These are phyloP conservation scores for Gymnopithys bicolor DNA, from an alignment of 2,797 vertebrate genomes.

Conservation along the genomic window DNA sequence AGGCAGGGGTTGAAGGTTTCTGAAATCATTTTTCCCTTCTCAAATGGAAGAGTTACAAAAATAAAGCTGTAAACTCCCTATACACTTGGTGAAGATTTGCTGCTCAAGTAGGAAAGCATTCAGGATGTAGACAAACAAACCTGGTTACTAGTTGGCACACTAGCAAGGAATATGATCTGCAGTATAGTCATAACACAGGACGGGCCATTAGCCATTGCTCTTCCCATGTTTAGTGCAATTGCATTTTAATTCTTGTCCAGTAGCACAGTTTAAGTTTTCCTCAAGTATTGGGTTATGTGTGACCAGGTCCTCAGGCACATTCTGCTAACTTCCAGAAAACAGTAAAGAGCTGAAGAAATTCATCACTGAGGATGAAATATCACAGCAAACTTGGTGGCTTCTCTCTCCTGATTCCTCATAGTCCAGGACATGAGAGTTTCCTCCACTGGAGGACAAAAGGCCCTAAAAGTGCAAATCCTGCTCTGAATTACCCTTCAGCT, in stretches of 20 bases:
- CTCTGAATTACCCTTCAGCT: neutral
- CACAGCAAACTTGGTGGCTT: neutral
- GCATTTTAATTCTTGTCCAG: neutral
- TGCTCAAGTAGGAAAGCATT: neutral
- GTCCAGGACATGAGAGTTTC: neutral
- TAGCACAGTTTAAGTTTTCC: neutral
- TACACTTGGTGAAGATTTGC: neutral
- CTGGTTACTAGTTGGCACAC: neutral
- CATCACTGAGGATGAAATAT: neutral
- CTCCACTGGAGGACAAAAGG: neutral
- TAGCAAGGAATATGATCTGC: neutral
- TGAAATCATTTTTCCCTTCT: neutral
- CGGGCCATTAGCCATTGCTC: neutral
- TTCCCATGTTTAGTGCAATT: neutral
- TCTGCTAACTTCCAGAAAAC: neutral
- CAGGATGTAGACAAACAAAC: neutral
- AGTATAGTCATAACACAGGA: neutral
- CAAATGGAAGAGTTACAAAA: neutral
- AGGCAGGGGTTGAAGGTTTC: accelerated
- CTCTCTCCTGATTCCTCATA: neutral
- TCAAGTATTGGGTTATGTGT: neutral
- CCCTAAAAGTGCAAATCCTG: neutral
- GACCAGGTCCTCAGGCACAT: neutral
- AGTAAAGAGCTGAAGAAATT: neutral
- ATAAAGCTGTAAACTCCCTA: neutral